A percentile compares a stretch with the other conserved stretches of the same genome.
Evolutionary conservation across 2,888 invertebrate species (phyloP).

Genomic region (Meteorus colon): DNA sequence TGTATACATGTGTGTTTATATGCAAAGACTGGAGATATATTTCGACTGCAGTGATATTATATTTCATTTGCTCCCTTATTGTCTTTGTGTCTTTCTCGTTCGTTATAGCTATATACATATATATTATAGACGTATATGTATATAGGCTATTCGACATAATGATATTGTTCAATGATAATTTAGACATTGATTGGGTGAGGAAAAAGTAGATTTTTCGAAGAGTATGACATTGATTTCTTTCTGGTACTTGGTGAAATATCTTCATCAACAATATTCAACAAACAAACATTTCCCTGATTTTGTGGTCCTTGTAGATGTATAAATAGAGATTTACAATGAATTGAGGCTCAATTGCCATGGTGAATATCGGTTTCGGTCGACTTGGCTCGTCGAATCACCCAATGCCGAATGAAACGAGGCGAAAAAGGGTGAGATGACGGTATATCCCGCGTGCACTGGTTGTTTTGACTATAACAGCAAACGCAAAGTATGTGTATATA

Average conservation of each 20-base stretch:
- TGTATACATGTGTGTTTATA: not conserved
- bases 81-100: not conserved
- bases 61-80: conserved; percentile 21
- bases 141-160: not conserved
- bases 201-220: not conserved
- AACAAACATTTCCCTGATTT: conserved; percentile 18
- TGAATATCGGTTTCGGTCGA: conserved; percentile 41
- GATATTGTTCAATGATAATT: not conserved
- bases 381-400: conserved; percentile 37
- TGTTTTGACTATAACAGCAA: not conserved
- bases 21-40: conserved; percentile 6
- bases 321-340: conserved; percentile 16
- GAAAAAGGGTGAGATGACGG: conserved; percentile 33
- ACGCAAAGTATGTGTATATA: not conserved
- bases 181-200: not conserved
- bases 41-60: conserved; percentile 18
- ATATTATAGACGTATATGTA: not conserved
- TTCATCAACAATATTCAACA: conserved; percentile 23
- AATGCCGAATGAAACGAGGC: conserved; percentile 43
- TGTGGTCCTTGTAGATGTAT: not conserved
- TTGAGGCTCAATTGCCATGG: conserved; percentile 36
- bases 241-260: not conserved
- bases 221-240: not conserved
- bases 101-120: not conserved
- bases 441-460: not conserved